A percentile compares a stretch with the other conserved stretches of the same genome.
Conservation (phyloP, 2,797 vertebrate genomes). For the Protonibea diacanthus region DNA sequence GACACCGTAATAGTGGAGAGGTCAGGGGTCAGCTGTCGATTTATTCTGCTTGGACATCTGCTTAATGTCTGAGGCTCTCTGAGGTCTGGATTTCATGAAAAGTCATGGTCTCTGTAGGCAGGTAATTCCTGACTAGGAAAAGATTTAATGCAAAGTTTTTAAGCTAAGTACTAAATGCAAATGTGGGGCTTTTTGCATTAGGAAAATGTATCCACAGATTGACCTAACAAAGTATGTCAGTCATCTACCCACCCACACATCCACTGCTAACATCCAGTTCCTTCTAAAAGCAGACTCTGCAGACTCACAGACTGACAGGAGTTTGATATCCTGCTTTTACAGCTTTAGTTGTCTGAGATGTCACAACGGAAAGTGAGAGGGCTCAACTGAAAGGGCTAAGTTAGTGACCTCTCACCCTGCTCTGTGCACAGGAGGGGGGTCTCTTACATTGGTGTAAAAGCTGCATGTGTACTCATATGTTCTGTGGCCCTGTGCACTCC, state of each 20-base stretch:
- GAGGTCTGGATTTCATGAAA: conserved; percentile 21
- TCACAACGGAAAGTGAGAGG: conserved; percentile 57
- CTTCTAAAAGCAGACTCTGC: too few species aligned
- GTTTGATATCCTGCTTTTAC: conserved; percentile 1
- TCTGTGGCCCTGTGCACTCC: conserved; percentile 6
- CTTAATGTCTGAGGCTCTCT: conserved; percentile 8
- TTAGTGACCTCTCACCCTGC: conserved; percentile 43
- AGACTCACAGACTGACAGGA: not conserved
- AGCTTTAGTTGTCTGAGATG: conserved; percentile 18
- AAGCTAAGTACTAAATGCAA: conserved; percentile 53
- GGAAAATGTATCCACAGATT: conserved; percentile 55
- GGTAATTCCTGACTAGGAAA: not conserved
- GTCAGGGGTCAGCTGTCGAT: conserved; percentile 66
- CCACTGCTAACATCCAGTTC: too few species aligned
- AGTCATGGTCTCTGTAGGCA: not conserved
- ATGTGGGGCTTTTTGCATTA: conserved; percentile 75
- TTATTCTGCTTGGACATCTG: conserved; percentile 45
- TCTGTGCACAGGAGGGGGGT: conserved; percentile 13
- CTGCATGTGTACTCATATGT: conserved; percentile 19
- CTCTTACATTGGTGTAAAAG: conserved; percentile 39
- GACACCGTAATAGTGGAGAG: conserved; percentile 58
- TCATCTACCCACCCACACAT: not conserved
- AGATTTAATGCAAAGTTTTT: conserved; percentile 8
- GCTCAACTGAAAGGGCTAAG: conserved; percentile 13
- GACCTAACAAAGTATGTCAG: not conserved